Conservation (phyloP, 2,888 invertebrate species). For the Ennomos erosarius region DNA sequence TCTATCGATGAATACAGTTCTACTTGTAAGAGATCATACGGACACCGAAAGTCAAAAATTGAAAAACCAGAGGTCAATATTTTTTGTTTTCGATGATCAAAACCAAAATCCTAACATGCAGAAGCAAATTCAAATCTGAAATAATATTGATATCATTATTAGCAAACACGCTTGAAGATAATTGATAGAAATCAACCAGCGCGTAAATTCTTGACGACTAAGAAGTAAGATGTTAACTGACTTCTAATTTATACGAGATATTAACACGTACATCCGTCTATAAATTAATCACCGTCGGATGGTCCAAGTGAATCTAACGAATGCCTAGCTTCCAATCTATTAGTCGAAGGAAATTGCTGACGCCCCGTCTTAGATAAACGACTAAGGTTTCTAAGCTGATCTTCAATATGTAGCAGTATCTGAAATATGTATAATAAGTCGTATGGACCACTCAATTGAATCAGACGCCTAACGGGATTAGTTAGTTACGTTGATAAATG, state of each 20-base stretch:
- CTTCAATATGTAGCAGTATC: constrained; percentile 40
- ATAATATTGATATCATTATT: not conserved
- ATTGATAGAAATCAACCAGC: constrained; percentile 5
- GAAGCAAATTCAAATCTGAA: too few relatives aligned
- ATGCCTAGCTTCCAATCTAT: constrained; percentile 70
- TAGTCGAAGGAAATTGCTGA: constrained; percentile 79
- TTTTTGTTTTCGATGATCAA: not conserved
- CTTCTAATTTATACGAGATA: constrained; percentile 58
- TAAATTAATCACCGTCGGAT: constrained; percentile 68
- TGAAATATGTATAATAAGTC: constrained; percentile 49
- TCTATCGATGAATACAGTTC: too few relatives aligned
- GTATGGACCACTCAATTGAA: constrained; percentile 34
- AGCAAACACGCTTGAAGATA: not conserved
- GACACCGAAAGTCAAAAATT: too few relatives aligned
- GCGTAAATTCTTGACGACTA: constrained; percentile 14
- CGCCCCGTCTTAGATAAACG: constrained; percentile 76
- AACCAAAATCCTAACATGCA: not conserved
- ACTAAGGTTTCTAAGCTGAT: constrained; percentile 54
- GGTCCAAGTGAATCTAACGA: constrained; percentile 60
- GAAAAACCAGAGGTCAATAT: too few relatives aligned
- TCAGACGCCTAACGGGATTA: constrained; percentile 9
- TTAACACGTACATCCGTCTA: constrained; percentile 55
- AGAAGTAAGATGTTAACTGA: constrained; percentile 28
- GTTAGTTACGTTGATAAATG: not conserved
- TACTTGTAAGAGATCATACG: too few relatives aligned